A percentile compares a stretch with the other conserved stretches of the same genome.
Evolutionary conservation across 2,113 vertebrate species (phyloP).

Genomic region (Thunnus maccoyii): DNA sequence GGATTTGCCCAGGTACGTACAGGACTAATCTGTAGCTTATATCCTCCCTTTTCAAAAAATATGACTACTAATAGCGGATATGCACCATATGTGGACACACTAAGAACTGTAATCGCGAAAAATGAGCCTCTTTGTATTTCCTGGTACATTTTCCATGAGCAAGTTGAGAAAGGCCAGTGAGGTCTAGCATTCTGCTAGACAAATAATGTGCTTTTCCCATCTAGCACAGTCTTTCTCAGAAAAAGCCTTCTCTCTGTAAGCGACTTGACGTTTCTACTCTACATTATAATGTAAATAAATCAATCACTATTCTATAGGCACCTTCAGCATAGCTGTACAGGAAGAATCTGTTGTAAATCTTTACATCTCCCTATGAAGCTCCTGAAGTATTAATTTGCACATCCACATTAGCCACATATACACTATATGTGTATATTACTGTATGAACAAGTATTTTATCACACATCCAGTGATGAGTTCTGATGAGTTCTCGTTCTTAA

Average conservation of each 20-base stretch:
- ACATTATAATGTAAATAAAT: background rate
- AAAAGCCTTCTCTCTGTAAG: background rate
- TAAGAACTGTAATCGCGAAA: background rate
- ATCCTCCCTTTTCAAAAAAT: background rate
- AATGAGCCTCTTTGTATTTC: background rate
- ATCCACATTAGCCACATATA: no score
- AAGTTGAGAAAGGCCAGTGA: background rate
- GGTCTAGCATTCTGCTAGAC: background rate
- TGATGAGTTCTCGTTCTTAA: slow-evolving; percentile 5
- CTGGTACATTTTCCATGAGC: background rate
- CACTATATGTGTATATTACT: no score
- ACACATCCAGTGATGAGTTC: background rate
- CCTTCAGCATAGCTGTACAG: no score
- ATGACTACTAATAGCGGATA: background rate
- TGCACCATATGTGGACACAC: background rate
- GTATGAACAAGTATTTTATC: background rate
- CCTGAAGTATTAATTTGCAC: background rate
- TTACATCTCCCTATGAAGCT: slow-evolving; percentile 26
- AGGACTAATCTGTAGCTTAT: background rate
- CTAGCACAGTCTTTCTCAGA: background rate
- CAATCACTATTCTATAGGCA: background rate
- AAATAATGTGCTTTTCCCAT: slow-evolving; percentile 19
- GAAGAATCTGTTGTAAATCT: slow-evolving; percentile 10
- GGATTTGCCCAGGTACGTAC: background rate
- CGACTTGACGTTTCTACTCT: background rate